A percentile compares a stretch with the other conserved stretches of the same genome.
phyloP scores from a whole-genome alignment of 2,113 vertebrate species.

The Hemiprocne comata region DNA sequence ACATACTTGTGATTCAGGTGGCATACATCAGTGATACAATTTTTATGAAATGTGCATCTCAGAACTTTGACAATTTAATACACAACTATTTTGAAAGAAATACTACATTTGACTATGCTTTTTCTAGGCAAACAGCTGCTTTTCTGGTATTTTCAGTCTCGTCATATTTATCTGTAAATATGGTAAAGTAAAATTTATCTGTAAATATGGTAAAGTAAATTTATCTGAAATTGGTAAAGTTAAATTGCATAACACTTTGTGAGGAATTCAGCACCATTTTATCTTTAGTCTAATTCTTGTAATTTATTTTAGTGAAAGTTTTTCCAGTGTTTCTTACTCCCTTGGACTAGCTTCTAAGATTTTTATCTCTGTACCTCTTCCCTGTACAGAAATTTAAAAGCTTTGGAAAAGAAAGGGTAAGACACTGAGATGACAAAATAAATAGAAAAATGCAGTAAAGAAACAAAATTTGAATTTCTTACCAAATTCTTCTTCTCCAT shows the following conservation, averaged over 20 bases:
- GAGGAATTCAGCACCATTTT: slow-evolving; percentile 38
- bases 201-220: too few species aligned
- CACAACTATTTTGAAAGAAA: slow-evolving; percentile 4
- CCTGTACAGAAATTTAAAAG: background rate
- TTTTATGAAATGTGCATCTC: background rate
- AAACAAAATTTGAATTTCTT: slow-evolving; percentile 61
- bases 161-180: slow-evolving; percentile 45
- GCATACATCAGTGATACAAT: background rate
- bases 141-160: slow-evolving; percentile 42
- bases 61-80: background rate
- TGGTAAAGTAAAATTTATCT: slow-evolving; percentile 24
- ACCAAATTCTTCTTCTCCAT: slow-evolving; percentile 97
- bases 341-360: background rate
- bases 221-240: background rate
- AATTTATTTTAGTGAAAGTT: background rate
- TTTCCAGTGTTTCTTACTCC: background rate
- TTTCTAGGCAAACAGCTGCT: slow-evolving; percentile 30
- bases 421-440: background rate
- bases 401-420: background rate
- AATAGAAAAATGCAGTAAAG: background rate
- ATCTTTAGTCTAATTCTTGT: slow-evolving; percentile 43
- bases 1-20: background rate
- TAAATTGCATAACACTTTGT: slow-evolving; percentile 22
- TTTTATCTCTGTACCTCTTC: background rate
- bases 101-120: background rate